Base-by-base conservation (phyloP, 2,113 vertebrate species). In the Verasper variegatus region DNA sequence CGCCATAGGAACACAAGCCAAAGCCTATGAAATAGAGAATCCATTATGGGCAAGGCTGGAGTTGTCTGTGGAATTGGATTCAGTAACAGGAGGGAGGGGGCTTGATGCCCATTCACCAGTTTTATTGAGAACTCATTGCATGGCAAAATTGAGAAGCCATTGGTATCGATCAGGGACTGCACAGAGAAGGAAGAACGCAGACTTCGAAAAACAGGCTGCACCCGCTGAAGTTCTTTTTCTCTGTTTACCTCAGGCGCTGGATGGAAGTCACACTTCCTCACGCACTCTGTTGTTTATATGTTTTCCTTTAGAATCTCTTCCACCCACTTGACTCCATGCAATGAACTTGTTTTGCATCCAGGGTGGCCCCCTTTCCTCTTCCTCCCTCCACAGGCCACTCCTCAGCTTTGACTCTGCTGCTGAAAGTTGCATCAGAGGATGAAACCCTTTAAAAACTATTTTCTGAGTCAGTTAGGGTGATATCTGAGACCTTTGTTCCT, bases 41-140 rank as follows among this genome's bases (percentile, higher is more conserved):
- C 90, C 84, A 93, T 94, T 93, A 93, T 35, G 72, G 84, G 70
- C 79, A 57, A 79, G 78, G 86, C 87, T 69, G 74, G 74, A 82
- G 83, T 88, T 88, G 90, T 91, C 80, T 76, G 71, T 69, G 84
- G 87, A 88, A 94, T 92, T 92, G 92, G 90, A 91, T 94, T 93
- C 84, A 67, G 72, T 73, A 58, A 58, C 12, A 57, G 74, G 80
- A 74, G 45, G 74, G 79, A 27, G 60, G 68, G 82, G 59, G 76
- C 12, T 71, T 77, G 52, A 85, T 78, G 84, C 84, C 76, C 68
- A 55, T 82, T 92, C 80, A 78, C 79, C 45, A 13, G 40, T 84
- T 91, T 90, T 89, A 91, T 89, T 82, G 89, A 91, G 89, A 91
- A 91, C 84, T 92, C 89, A 80, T 90, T 82, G 86, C 80, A 49